A percentile compares a stretch with the other conserved stretches of the same genome.
Evolutionary conservation across 1,140 invertebrate genomes (phyloP).

Genomic region (Tyrophagus putrescentiae): DNA sequence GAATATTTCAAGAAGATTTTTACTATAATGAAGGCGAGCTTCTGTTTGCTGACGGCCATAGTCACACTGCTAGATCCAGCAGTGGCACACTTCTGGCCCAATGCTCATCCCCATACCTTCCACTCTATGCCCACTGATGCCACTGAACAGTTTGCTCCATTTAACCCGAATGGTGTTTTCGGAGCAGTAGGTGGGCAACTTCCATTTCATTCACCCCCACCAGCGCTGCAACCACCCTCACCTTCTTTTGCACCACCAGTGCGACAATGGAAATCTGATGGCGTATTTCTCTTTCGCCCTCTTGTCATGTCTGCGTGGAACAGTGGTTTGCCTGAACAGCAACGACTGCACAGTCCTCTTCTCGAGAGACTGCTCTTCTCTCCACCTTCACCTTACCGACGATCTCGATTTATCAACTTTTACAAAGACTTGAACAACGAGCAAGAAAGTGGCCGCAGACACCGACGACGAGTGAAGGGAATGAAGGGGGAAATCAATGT

Average conservation of each 20-base stretch:
- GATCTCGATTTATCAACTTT: neutral
- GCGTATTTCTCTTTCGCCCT: neutral
- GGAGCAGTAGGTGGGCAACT: neutral
- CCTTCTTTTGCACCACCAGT: neutral
- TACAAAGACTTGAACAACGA: neutral
- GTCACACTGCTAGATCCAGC: neutral
- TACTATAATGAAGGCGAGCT: neutral
- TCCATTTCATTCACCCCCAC: neutral
- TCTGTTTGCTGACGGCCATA: neutral
- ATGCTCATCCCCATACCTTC: neutral
- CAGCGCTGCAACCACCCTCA: neutral
- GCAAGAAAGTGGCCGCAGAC: neutral
- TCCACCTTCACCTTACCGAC: neutral
- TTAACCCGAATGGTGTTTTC: neutral
- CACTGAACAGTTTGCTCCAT: neutral
- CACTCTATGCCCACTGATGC: neutral
- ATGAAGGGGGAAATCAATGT: conserved; percentile 2
- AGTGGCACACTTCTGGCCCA: neutral
- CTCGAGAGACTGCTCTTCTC: neutral
- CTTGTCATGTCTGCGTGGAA: neutral
- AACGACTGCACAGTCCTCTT: neutral
- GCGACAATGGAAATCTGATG: neutral
- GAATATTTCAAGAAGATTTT: too few relatives aligned
- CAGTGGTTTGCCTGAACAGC: neutral
- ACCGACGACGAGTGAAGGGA: neutral